Evolutionary conservation across 1,140 invertebrate genomes (phyloP).

Genomic region (Scaptodrosophila lebanonensis): DNA sequence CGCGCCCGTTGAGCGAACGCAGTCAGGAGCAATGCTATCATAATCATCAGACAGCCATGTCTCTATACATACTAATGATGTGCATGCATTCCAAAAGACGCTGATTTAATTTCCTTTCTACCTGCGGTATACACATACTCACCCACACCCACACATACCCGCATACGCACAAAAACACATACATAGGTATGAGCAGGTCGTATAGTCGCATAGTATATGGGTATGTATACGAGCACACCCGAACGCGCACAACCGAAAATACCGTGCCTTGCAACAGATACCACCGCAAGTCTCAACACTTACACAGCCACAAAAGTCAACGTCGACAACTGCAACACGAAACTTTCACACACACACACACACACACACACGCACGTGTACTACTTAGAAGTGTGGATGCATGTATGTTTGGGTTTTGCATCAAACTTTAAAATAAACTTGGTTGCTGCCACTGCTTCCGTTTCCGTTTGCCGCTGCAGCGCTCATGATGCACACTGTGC

Average conservation of each 20-base stretch:
- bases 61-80: constrained; percentile 70
- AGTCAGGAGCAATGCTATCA: constrained; percentile 10
- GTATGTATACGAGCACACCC: constrained; percentile 6
- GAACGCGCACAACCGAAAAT: constrained; percentile 9
- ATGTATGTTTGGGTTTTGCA: constrained; percentile 44
- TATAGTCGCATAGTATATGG: no score
- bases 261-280: constrained; percentile 41
- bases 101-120: constrained; percentile 70
- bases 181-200: no score
- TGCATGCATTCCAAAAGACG: constrained; percentile 65
- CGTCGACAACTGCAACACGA: constrained; percentile 37
- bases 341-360: constrained; percentile 56
- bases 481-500: no score
- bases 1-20: background rate
- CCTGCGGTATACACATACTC: constrained; percentile 31
- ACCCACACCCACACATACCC: background rate
- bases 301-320: constrained; percentile 62
- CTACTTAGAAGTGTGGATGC: constrained; percentile 39
- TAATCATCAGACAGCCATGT: constrained; percentile 19
- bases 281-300: constrained; percentile 50
- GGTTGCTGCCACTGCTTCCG: constrained; percentile 68
- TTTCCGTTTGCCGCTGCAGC: constrained; percentile 24
- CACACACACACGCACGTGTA: no score
- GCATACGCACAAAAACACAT: constrained; percentile 1
- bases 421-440: constrained; percentile 74